Percentiles rank a stretch among this genome's conserved stretches.
Evolutionary conservation across 2,888 invertebrate species (phyloP).

Genomic region (Drosophila atripex): DNA sequence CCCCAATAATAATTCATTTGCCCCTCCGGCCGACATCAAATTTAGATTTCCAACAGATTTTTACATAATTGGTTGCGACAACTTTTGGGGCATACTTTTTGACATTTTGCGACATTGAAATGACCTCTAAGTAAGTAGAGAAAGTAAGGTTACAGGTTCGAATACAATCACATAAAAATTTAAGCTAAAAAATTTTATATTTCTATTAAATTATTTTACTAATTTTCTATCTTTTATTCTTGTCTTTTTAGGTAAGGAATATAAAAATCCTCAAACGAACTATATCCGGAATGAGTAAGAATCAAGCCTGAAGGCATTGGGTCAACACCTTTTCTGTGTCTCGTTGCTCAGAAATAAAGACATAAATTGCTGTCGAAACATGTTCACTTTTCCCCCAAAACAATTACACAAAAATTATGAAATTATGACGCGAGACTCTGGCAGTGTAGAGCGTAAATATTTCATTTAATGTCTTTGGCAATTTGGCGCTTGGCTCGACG

Average conservation of each 20-base stretch:
- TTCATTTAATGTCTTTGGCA: conserved; percentile 69
- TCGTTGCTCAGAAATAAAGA: conserved; percentile 44
- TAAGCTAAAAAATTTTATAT: background rate
- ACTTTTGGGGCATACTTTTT: conserved; percentile 17
- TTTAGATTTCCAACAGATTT: conserved; percentile 35
- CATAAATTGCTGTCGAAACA: conserved; percentile 69
- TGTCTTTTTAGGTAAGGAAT: conserved; percentile 61
- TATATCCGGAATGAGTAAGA: conserved; percentile 19
- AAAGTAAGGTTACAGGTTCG: background rate
- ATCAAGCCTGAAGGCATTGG: conserved; percentile 6
- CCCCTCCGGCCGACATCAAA: conserved; percentile 2
- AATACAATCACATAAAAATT: too few relatives aligned
- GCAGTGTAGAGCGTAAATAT: conserved; percentile 50
- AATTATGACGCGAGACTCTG: conserved; percentile 23
- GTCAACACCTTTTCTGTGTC: conserved; percentile 20
- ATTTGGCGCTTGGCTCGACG: conserved; percentile 46
- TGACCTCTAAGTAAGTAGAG: conserved; percentile 7
- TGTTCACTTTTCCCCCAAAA: conserved; percentile 59
- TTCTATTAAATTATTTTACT: background rate
- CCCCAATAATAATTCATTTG: too few relatives aligned
- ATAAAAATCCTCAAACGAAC: conserved; percentile 4
- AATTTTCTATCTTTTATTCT: conserved; percentile 16
- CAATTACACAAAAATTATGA: conserved; percentile 62
- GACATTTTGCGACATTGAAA: conserved; percentile 21
- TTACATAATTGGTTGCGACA: conserved; percentile 42